These are phyloP conservation scores for Osmerus mordax DNA, from an alignment of 2,113 vertebrate genomes.

Conservation along the genomic window DNA sequence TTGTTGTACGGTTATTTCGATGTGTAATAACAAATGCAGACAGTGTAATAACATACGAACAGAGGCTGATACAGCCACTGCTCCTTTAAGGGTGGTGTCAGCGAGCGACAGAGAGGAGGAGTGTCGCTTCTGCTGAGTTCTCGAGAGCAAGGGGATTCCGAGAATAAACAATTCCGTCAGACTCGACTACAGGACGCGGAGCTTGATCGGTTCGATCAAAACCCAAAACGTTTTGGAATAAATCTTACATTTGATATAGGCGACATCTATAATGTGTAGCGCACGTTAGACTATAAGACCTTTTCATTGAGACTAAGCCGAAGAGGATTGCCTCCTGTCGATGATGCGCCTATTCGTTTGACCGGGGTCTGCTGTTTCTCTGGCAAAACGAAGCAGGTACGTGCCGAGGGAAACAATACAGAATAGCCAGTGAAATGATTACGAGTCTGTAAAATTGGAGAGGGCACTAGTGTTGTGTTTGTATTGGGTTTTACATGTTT, in stretches of 20 bases:
- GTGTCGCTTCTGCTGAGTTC: slow-evolving; percentile 64
- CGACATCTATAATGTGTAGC: slow-evolving; percentile 28
- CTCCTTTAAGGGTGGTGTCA: slow-evolving; percentile 75
- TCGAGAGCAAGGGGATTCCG: slow-evolving; percentile 68
- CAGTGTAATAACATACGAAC: background rate
- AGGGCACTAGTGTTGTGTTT: slow-evolving; percentile 2
- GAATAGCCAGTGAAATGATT: slow-evolving; percentile 21
- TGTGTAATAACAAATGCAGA: no score
- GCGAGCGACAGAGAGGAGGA: slow-evolving; percentile 56
- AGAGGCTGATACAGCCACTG: slow-evolving; percentile 42
- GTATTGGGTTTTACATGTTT: slow-evolving; percentile 22
- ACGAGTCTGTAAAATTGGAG: slow-evolving; percentile 12
- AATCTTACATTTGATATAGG: slow-evolving; percentile 16
- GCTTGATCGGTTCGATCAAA: slow-evolving; percentile 20
- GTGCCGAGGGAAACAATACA: slow-evolving; percentile 34
- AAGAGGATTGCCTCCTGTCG: slow-evolving; percentile 65
- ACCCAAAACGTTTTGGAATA: slow-evolving; percentile 39
- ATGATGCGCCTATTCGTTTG: slow-evolving; percentile 65
- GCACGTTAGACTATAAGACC: slow-evolving; percentile 48
- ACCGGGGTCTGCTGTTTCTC: slow-evolving; percentile 37
- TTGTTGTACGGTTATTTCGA: no score
- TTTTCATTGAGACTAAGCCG: slow-evolving; percentile 39
- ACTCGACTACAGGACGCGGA: slow-evolving; percentile 40
- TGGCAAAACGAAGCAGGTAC: slow-evolving; percentile 63
- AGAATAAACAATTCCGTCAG: slow-evolving; percentile 71